Base-by-base conservation (phyloP, 2,113 vertebrate genomes). In the Sialia sialis region DNA sequence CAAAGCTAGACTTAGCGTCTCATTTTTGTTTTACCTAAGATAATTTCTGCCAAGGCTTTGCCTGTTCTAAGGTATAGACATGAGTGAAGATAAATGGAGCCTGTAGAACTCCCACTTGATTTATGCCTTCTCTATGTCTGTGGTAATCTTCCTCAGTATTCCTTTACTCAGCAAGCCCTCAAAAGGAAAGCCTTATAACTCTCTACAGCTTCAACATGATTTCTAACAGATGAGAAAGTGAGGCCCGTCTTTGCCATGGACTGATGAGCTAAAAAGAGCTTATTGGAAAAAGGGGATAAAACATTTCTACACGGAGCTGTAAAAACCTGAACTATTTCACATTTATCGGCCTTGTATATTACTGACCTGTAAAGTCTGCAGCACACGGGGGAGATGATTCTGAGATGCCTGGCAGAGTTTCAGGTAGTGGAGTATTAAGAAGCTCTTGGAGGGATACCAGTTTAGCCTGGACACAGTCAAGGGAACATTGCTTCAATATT, bases 401-500 rank as follows among this genome's bases (percentile, higher is more conserved):
- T 11, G 98, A 97, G 74, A 96, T 93, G 34, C 97, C 98, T 16
- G 97, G 95, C 55, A 98, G 96, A 96, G 95, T 92, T 73, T 95
- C 94, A 46, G 98, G 98, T 56, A 98, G 95, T 63, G 98, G 98
- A 59, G 97, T 90, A 81, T 97, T 98, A 66, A 99, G 96, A 78
- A 98, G 95, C 69, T 98, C 98, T 97, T 98, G 95, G 44, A 98
- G 84, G 23, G 97, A 98, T 20, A 82, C 72, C 62, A 96, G 82
- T 87, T 98, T 97, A 55, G 90, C 86, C 97, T 97, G 90, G 62
- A 56, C 7, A 76, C 4, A 83, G 48, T 76, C n/a, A 97, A 89
- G n/a, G 39, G 82, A 91, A 93, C 22, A 75, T 8, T n/a, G 27
- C 52, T 80, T 94, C 36, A 77, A 14, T 16, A 60, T 30, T n/a